A percentile compares a stretch with the other conserved stretches of the same genome.
phyloP scores from a whole-genome alignment of 2,113 vertebrate genomes.

The Coryphaenoides rupestris region DNA sequence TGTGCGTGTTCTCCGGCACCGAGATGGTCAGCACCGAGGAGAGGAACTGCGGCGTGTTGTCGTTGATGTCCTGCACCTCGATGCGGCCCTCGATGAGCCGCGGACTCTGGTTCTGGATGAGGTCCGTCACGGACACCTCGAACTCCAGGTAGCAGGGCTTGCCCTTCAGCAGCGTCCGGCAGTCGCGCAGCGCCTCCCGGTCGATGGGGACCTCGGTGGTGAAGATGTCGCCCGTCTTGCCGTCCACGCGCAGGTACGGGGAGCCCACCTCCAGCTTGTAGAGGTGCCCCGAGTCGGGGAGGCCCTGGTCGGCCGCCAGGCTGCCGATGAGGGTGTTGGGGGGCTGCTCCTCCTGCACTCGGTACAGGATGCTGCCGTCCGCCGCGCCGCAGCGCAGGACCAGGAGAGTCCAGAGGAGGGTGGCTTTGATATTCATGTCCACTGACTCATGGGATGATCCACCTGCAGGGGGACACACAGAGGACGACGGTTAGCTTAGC shows the following conservation, averaged over 20 bases:
- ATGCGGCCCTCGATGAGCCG: conserved; percentile 94
- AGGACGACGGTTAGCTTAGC: neutral
- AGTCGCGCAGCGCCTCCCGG: conserved; percentile 88
- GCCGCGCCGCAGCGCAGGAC: conserved; percentile 56
- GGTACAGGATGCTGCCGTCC: conserved; percentile 78
- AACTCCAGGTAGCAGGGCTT: conserved; percentile 93
- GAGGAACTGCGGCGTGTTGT: conserved; percentile 97
- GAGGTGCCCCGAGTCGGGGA: conserved; percentile 90
- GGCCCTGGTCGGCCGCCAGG: conserved; percentile 89
- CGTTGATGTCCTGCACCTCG: conserved; percentile 95
- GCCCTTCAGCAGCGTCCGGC: conserved; percentile 79
- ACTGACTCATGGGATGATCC: conserved; percentile 66
- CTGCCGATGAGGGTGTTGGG: conserved; percentile 95
- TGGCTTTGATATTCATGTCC: conserved; percentile 59
- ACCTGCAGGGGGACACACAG: conserved; percentile 46
- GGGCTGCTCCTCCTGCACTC: conserved; percentile 91
- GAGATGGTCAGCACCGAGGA: conserved; percentile 89
- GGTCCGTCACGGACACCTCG: conserved; percentile 94
- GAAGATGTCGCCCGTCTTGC: conserved; percentile 96
- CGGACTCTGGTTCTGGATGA: conserved; percentile 83
- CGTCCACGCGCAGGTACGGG: conserved; percentile 93
- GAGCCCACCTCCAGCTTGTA: conserved; percentile 95
- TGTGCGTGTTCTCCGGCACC: conserved; percentile 93
- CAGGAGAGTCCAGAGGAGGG: conserved; percentile 67
- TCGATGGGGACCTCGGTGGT: conserved; percentile 96